Conservation (phyloP, 2,797 vertebrate genomes). For the Hafferia zeledoni region DNA sequence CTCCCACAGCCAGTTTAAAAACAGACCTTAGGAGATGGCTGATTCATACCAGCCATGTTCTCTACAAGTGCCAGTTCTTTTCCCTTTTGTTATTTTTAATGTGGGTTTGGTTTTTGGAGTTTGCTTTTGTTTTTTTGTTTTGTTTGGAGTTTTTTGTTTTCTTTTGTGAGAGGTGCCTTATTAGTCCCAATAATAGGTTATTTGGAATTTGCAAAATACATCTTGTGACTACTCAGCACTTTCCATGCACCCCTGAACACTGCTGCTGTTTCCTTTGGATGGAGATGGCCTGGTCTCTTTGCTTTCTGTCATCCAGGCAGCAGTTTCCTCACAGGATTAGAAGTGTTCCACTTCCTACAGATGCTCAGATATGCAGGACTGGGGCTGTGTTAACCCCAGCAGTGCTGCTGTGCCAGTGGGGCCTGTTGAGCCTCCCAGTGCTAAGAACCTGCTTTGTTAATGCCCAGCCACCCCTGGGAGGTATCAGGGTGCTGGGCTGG, state of each 20-base stretch:
- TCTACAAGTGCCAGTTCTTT: neutral
- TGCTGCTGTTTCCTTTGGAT: neutral
- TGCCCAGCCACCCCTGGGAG: neutral
- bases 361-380: neutral
- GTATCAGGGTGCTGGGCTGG: neutral
- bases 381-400: neutral
- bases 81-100: neutral
- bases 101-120: neutral
- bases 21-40: neutral
- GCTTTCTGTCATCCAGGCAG: neutral
- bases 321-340: conserved; percentile 38
- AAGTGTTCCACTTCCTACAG: conserved; percentile 23
- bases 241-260: neutral
- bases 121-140: neutral
- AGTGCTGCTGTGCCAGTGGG: neutral
- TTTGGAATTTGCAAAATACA: neutral
- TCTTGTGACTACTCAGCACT: neutral
- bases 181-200: neutral
- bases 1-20: neutral
- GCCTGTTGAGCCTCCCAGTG: neutral
- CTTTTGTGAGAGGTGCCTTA: neutral
- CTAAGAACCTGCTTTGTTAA: neutral
- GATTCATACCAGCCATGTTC: neutral
- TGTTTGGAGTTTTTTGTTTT: neutral
- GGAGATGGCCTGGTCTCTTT: neutral